These are phyloP conservation scores for Parazoanthus swiftii DNA, from an alignment of 92 coral and sea anemone genomes.

Conservation along the genomic window DNA sequence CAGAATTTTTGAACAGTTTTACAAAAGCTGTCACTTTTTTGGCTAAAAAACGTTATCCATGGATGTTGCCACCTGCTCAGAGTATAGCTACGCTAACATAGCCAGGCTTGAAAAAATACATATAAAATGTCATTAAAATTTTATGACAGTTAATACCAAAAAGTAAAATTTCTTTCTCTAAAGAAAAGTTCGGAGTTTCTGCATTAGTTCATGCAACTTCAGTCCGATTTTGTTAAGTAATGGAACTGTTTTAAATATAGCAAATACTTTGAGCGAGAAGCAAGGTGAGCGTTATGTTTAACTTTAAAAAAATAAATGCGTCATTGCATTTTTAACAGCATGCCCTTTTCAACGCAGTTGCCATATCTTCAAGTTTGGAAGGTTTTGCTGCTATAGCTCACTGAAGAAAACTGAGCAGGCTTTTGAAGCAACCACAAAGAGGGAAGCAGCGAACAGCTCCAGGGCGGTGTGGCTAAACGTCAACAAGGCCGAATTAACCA, in stretches of 20 bases:
- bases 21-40: too few species aligned
- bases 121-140: background rate
- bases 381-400: background rate
- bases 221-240: background rate
- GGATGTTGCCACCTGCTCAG: background rate
- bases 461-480: background rate
- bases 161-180: too few species aligned
- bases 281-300: background rate
- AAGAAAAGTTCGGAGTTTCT: too few species aligned
- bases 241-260: background rate
- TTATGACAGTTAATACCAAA: background rate
- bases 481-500: background rate
- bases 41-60: background rate
- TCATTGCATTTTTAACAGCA: slow-evolving; percentile 19
- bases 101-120: background rate
- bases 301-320: too few species aligned
- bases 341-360: background rate
- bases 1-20: too few species aligned
- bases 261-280: too few species aligned
- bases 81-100: background rate
- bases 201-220: too few species aligned
- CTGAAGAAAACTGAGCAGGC: background rate
- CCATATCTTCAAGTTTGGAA: background rate
- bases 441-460: background rate
- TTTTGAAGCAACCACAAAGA: background rate